Evolutionary conservation across 30 jellyfish, hydroid and myxozoan genomes (phyloP), one percentile per base, ranked within the genome.

Genomic region (Pelagia noctiluca): DNA sequence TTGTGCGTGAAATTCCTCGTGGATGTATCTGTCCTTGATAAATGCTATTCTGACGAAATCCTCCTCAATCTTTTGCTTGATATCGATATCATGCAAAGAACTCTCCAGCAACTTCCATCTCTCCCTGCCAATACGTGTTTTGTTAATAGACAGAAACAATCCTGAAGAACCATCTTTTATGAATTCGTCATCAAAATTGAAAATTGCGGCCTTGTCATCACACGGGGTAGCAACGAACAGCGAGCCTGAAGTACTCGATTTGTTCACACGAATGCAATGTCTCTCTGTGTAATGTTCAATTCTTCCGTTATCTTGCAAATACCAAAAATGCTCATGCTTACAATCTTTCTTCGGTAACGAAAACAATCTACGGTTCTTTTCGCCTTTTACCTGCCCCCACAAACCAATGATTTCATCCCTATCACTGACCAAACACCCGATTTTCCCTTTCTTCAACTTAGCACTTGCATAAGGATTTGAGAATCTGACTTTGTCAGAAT

Each of bases 1-100:
- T 25, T 71, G 42, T 26, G 91, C 90, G 61, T 73, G 95, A 35
- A 28, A 85, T 50, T 85, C 90, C 29, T 65, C 90, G 46, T 76
- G 63, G 25, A 52, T 28, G 19, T 69, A 29, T 11, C 82, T 49
- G 31, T 77, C 79, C 68, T 52, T 76, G 28, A 53, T 42, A 0
- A 76, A 21, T 26, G 86, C 47, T 32, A 77, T 38, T 29, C 57
- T 68, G 0, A 87, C 71, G 47, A 65, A 70, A 22, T 87, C 90
- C 1, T 69, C 90, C 36, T 60, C 23, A 25, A 82, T 34, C 22
- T 38, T 50, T 22, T 50, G 50, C 7, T 75, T 62, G 4, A 52
- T 13, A 24, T 52, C 35, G 28, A 82, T 16, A 21, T 35, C 67
- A 22, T 61, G 69, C 21, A 35, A 2, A 2, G 28, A 1, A 63